Evolutionary conservation across 35 echinoderm and acorn worm genomes (phyloP).

Genomic region (Apostichopus parvimensis): DNA sequence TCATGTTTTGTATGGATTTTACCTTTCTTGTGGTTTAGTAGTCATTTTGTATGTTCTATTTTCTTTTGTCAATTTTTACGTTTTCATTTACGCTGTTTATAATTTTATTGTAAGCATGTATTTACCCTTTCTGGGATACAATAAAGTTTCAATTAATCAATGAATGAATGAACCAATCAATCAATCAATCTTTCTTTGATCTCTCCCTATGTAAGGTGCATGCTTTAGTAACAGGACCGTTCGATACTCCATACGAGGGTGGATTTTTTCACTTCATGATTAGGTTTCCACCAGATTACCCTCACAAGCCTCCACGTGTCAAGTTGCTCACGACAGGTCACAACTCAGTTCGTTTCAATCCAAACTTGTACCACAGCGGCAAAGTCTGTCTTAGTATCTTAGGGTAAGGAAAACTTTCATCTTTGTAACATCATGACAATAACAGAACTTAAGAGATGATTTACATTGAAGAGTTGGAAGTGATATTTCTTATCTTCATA

Average conservation of each 20-base stretch:
- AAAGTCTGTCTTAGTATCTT: slow-evolving; percentile 96
- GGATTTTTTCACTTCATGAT: slow-evolving; percentile 96
- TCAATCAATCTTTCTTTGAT: neutral
- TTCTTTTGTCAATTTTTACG: too few relatives aligned
- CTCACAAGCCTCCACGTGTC: slow-evolving; percentile 85
- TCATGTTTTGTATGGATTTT: too few relatives aligned
- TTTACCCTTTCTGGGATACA: too few relatives aligned
- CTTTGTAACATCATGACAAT: neutral
- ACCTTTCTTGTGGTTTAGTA: too few relatives aligned
- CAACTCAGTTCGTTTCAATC: slow-evolving; percentile 85
- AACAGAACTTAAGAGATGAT: neutral
- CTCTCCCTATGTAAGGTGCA: slow-evolving; percentile 71
- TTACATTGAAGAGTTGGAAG: neutral
- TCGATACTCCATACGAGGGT: slow-evolving; percentile 95
- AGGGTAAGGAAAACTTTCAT: slow-evolving; percentile 70
- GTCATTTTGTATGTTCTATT: too few relatives aligned
- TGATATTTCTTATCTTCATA: too few relatives aligned
- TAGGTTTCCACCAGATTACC: slow-evolving; percentile 93
- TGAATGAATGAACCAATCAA: too few relatives aligned
- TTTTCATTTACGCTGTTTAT: too few relatives aligned
- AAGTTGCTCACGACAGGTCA: slow-evolving; percentile 88
- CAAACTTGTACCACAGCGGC: slow-evolving; percentile 87
- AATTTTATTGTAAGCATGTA: too few relatives aligned
- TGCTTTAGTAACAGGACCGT: slow-evolving; percentile 92
- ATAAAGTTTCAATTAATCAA: too few relatives aligned